Percentiles rank a stretch among this genome's conserved stretches.
These are phyloP conservation scores for Aldabrachelys gigantea DNA, from an alignment of 2,113 vertebrate species.

Conservation along the genomic window DNA sequence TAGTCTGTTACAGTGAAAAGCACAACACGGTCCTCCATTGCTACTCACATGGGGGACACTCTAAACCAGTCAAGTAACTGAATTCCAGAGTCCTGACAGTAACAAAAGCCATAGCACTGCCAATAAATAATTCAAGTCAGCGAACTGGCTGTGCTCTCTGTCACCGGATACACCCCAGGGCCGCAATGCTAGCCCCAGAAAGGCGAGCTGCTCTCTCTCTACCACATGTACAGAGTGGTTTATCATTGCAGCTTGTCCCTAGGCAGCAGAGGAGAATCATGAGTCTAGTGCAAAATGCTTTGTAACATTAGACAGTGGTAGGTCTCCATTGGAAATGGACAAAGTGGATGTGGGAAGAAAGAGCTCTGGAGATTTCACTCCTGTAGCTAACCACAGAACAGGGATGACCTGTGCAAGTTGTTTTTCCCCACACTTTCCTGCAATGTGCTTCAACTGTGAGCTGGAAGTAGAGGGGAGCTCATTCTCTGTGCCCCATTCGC, in stretches of 20 bases:
- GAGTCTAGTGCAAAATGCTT: background rate
- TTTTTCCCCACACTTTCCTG: background rate
- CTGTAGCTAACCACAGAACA: background rate
- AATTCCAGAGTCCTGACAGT: background rate
- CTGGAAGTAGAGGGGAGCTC: background rate
- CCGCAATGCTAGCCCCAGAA: background rate
- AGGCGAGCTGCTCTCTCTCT: background rate
- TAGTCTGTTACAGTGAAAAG: background rate
- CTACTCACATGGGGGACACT: background rate
- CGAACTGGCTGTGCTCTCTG: background rate
- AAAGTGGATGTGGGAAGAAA: background rate
- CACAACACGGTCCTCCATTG: accelerated
- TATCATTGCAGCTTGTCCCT: background rate
- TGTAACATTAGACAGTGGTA: background rate
- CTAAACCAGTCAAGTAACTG: background rate
- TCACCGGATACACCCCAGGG: accelerated
- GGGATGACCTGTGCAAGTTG: background rate
- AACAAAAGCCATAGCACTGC: background rate
- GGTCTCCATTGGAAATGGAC: background rate
- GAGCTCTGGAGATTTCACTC: background rate
- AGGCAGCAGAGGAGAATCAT: background rate
- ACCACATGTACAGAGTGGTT: background rate
- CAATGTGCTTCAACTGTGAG: background rate
- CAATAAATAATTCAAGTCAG: background rate
- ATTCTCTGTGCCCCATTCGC: background rate